Base-by-base conservation (phyloP, 2,888 invertebrate genomes). In the Eugnorisma glareosa region DNA sequence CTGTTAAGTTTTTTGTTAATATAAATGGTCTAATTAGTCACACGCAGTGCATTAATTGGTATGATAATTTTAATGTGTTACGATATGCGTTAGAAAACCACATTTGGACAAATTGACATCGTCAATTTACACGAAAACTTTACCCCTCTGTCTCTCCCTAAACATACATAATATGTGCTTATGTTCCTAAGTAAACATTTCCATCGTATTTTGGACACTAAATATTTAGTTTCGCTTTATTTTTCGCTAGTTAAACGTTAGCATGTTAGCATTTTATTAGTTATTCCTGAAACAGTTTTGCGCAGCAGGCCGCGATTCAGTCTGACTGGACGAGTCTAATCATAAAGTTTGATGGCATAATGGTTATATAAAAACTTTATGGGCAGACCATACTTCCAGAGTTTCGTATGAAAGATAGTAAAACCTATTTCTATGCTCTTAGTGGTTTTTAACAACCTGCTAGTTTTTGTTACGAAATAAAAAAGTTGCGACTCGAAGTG, bases 1-100 rank as follows among this genome's bases (percentile, higher is more conserved):
- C 90, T 92, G 90, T 92, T 92, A 91, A 91, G 89, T 91, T 94
- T 93, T 93, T 93, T 93, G 92, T 93, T 90, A 90, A 90, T 91
- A 91, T 92, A 92, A 95, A 94, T 93, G 91, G 92, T 91, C 89
- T 93, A 94, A 94, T 94, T 94, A 93, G 92, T 91, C 84, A 89
- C 93, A 93, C 92, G 92, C 92, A 90, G 89, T 77, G 87, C 85
- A 86, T 86, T 89, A 90, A 92, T 90, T 90, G 92, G 88, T 89
- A 89, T 91, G 90, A 92, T 92, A 89, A 92, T 83, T 90, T 89
- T 87, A 86, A 91, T 89, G 87, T 84, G 85, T 83, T 82, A 79
- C 57, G 79, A 84, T 87, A 86, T 82, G 86, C 83, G 86, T 90
- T 83, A 75, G 88, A 87, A 84, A 87, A 86, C 79, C 78, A 75